Evolutionary conservation across 2,113 vertebrate species (phyloP).

Genomic region (Scophthalmus maximus): DNA sequence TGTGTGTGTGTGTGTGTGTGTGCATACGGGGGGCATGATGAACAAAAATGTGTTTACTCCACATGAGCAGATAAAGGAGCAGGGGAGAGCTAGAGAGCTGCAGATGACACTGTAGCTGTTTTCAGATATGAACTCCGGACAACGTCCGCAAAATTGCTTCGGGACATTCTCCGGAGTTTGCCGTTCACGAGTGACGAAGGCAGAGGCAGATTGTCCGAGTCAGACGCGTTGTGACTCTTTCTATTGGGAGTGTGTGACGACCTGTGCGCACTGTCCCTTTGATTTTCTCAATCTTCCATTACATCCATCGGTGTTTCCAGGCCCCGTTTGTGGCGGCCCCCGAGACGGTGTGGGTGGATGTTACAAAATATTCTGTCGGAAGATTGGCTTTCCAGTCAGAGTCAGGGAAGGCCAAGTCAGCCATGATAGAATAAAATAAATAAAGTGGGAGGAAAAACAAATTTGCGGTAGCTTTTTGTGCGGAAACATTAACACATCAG

Average conservation of each 20-base stretch:
- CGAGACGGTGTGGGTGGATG: conserved; percentile 33
- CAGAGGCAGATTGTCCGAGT: no score
- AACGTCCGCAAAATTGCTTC: no score
- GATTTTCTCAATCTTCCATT: conserved; percentile 11
- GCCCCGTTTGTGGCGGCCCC: neutral
- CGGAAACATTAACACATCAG: neutral
- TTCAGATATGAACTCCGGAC: no score
- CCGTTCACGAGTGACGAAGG: no score
- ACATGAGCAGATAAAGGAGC: neutral
- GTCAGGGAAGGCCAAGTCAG: neutral
- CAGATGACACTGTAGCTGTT: neutral
- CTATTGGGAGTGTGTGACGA: neutral
- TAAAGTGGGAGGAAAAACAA: conserved; percentile 14
- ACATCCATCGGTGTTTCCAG: conserved; percentile 26
- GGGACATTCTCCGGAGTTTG: no score
- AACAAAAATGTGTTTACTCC: neutral
- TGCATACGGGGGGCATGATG: neutral
- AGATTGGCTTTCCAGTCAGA: conserved; percentile 1
- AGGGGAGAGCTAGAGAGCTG: no score
- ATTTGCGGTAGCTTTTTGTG: conserved; percentile 1
- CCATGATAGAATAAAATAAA: neutral
- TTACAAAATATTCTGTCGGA: conserved; percentile 37
- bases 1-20: neutral
- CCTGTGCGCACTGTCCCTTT: neutral
- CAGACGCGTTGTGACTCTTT: conserved; percentile 14